Evolutionary conservation across 2,113 vertebrate genomes (phyloP).

Genomic region (Rhea pennata): DNA sequence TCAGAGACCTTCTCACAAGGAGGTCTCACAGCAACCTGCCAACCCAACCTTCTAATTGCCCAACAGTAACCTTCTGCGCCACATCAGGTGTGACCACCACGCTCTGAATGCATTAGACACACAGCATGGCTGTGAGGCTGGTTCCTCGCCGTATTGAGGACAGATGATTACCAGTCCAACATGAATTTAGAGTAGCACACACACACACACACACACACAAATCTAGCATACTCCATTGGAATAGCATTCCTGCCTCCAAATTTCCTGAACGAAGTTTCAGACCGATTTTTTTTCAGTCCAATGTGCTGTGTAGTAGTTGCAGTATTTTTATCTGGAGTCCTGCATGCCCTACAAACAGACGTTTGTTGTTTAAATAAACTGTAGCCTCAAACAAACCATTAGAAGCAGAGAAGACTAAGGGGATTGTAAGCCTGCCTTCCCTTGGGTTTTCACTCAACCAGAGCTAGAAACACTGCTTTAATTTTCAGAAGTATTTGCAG

Average conservation of each 20-base stretch:
- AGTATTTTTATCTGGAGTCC: background rate
- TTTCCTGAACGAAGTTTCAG: background rate
- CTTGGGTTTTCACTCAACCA: background rate
- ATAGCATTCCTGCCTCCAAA: background rate
- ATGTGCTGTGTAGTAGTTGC: accelerated
- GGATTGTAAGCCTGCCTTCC: background rate
- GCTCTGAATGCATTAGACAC: accelerated
- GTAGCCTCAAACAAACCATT: background rate
- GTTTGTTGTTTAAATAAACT: too few relatives aligned
- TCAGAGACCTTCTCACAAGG: background rate
- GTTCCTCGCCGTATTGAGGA: background rate
- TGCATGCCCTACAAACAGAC: accelerated
- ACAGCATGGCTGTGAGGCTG: background rate
- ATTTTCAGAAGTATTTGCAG: background rate
- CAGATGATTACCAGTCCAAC: background rate
- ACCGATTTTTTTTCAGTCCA: background rate
- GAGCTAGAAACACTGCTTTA: background rate
- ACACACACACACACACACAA: too few relatives aligned
- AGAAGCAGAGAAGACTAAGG: background rate
- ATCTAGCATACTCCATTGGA: background rate
- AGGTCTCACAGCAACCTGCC: too few relatives aligned
- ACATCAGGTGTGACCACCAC: background rate
- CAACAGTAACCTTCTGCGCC: background rate
- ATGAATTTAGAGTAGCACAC: background rate
- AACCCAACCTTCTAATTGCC: background rate